A percentile compares a stretch with the other conserved stretches of the same genome.
Evolutionary conservation across 2,888 invertebrate genomes (phyloP).

Genomic region (Torymus texanus): DNA sequence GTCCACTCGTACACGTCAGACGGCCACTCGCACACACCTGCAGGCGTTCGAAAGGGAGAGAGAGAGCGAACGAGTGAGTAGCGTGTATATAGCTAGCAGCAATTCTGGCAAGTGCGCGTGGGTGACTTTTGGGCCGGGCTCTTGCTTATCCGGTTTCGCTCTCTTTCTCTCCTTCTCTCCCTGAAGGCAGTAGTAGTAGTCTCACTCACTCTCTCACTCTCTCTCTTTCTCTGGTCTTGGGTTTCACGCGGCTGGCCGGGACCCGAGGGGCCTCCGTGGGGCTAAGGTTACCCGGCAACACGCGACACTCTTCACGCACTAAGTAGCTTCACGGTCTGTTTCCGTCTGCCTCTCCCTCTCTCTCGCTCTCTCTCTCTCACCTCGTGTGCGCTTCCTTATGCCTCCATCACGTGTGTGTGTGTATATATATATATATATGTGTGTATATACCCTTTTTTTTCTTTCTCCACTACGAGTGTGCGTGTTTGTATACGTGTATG

Average conservation of each 20-base stretch:
- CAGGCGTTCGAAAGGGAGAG: background rate
- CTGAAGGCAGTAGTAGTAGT: background rate
- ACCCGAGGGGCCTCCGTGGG: background rate
- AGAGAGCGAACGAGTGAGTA: background rate
- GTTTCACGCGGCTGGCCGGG: constrained; percentile 9
- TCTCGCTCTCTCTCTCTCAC: constrained; percentile 45
- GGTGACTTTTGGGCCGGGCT: constrained; percentile 41
- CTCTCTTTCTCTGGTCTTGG: constrained; percentile 6
- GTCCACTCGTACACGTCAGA: background rate
- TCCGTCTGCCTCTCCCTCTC: constrained; percentile 57
- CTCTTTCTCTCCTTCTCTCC: constrained; percentile 12
- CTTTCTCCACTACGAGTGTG: background rate
- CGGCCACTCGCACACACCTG: background rate
- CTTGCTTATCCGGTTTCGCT: constrained; percentile 44
- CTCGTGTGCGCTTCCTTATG: too few species aligned
- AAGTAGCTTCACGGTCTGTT: constrained; percentile 70
- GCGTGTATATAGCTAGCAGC: background rate
- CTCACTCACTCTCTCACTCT: too few species aligned
- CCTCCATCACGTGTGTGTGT: background rate
- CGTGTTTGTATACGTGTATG: too few species aligned
- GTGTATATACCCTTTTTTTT: background rate
- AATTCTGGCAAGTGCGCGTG: constrained; percentile 43
- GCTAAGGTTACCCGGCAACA: constrained; percentile 50
- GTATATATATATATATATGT: too few species aligned
- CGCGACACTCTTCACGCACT: constrained; percentile 67